Evolutionary conservation across 2,113 vertebrate genomes (phyloP), one percentile per base, ranked within the genome.

Genomic region (Sapayoa aenigma): DNA sequence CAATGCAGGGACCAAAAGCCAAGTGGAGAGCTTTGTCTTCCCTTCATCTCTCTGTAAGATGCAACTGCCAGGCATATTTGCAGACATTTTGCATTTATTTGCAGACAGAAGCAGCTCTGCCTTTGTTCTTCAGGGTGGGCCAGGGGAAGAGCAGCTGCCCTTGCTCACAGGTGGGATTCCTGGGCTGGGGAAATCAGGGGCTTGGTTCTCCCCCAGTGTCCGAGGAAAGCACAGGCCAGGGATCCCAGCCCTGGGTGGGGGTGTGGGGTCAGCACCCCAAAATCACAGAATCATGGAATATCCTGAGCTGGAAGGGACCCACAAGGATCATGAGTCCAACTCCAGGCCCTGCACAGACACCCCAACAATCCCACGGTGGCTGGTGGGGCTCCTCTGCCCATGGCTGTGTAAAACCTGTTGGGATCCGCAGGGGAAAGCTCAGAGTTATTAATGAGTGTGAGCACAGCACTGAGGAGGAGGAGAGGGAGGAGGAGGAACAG

Each of bases 201-300:
- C 35, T 44, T 0, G 0, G 19, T 28, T 16, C 19, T 53, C 4
- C 24, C 5, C 35, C n/a, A 23, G 37, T 4, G 2, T 49, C 59
- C 9, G 3, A 31, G 39, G 14, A 53, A 58, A 50, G 58, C 65
- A 24, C 30, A 27, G 15, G 46, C 35, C 33, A 19, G 44, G 17
- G 9, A 12, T 47, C n/a, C 37, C 11, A 2, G 60, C 46, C 53
- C 69, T 30, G 9, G 5, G 0, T 28, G 37, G 37, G 27, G 11
- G 1, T 11, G 14, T 12, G 11, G 1, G 12, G 17, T 12, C 46
- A 41, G 46, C 53, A 24, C 31, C 55, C 55, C 37, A 41, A 46
- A 67, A 56, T 11, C 58, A 47, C 24, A 41, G 56, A 7, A 39
- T 46, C 10, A 8, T n/a, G 52, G 60, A 67, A 39, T 39, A 66